Evolutionary conservation across 1,140 invertebrate genomes (phyloP).

Genomic region (Micrasema longulum): DNA sequence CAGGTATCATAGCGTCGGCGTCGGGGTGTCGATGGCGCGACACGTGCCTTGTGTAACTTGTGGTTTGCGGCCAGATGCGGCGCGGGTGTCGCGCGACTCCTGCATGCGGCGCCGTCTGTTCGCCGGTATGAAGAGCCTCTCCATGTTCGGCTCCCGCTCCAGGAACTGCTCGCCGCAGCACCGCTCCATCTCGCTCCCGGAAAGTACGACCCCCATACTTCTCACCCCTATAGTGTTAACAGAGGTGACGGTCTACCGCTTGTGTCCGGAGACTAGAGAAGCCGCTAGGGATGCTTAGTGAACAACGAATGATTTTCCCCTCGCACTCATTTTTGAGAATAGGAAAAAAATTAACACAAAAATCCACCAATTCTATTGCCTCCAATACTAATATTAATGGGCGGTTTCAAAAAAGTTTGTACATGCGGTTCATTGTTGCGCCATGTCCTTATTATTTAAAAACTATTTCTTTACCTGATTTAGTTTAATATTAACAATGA

Average conservation of each 20-base stretch:
- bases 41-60: background rate
- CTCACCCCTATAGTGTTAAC: slow-evolving; percentile 49
- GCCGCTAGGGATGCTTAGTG: background rate
- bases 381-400: no score
- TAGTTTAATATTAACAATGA: no score
- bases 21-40: no score
- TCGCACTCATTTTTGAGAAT: slow-evolving; percentile 11
- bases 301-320: slow-evolving; percentile 14
- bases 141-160: slow-evolving; percentile 76
- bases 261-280: background rate
- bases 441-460: no score
- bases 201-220: slow-evolving; percentile 75
- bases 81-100: slow-evolving; percentile 68
- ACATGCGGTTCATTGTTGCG: no score
- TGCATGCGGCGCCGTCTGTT: slow-evolving; percentile 74
- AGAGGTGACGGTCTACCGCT: slow-evolving; percentile 42
- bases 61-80: slow-evolving; percentile 50
- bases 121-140: slow-evolving; percentile 80
- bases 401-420: no score
- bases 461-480: no score
- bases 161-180: slow-evolving; percentile 76
- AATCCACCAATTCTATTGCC: no score
- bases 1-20: background rate
- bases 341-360: no score
- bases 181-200: slow-evolving; percentile 82